A percentile compares a stretch with the other conserved stretches of the same genome.
Evolutionary conservation across 2,797 vertebrate species (phyloP).

Genomic region (Lycodopsis pacificus): DNA sequence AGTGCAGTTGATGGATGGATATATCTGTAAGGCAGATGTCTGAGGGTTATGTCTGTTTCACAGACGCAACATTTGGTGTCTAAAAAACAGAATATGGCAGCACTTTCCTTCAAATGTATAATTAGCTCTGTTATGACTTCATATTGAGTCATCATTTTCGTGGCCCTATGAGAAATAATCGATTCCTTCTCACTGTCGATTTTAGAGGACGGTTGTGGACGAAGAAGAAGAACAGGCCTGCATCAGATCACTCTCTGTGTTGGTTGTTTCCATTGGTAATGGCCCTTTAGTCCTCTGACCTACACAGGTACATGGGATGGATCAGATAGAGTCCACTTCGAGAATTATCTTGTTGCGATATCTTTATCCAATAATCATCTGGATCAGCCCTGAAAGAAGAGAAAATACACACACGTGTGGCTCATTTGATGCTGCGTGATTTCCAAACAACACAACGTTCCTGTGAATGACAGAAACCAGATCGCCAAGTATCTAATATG

Average conservation of each 20-base stretch:
- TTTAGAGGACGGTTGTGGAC: slow-evolving; percentile 39
- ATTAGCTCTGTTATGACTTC: slow-evolving; percentile 74
- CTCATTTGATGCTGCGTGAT: slow-evolving; percentile 38
- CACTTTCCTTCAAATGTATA: slow-evolving; percentile 70
- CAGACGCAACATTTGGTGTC: slow-evolving; percentile 67
- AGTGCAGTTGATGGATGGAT: slow-evolving; percentile 48
- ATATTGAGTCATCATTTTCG: slow-evolving; percentile 67
- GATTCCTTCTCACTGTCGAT: slow-evolving; percentile 22
- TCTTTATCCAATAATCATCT: slow-evolving; percentile 34
- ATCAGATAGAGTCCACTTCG: slow-evolving; percentile 3
- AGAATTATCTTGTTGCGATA: slow-evolving; percentile 11
- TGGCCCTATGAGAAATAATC: slow-evolving; percentile 45
- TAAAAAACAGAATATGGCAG: slow-evolving; percentile 65
- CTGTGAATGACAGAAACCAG: slow-evolving; percentile 53
- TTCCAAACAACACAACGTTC: slow-evolving; percentile 41
- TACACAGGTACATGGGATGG: slow-evolving; percentile 16
- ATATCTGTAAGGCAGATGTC: slow-evolving; percentile 77
- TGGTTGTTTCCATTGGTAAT: slow-evolving; percentile 44
- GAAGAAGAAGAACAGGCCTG: slow-evolving; percentile 37
- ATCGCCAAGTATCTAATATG: slow-evolving; percentile 19
- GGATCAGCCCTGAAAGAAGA: slow-evolving; percentile 18
- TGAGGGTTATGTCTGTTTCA: slow-evolving; percentile 60
- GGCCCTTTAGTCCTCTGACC: slow-evolving; percentile 28
- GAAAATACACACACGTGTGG: slow-evolving; percentile 19
- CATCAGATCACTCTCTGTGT: slow-evolving; percentile 11